Percentiles rank a stretch among this genome's conserved stretches.
These are phyloP conservation scores for Tupaia chinensis DNA, from an alignment of 2,113 vertebrate species.

Conservation along the genomic window DNA sequence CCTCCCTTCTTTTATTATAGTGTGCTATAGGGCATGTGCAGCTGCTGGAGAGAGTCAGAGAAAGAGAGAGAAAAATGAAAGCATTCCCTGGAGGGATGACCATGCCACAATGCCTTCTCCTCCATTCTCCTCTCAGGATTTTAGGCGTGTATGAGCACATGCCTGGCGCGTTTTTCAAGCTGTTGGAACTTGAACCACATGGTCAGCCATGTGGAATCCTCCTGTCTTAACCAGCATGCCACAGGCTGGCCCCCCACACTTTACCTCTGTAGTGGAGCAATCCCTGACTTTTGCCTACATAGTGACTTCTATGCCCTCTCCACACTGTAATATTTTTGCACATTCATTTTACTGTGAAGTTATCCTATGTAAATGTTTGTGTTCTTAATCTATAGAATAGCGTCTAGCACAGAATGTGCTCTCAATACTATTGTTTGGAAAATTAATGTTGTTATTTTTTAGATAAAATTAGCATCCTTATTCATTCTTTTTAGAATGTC, in stretches of 20 bases:
- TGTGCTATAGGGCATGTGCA: too few relatives aligned
- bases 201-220: too few relatives aligned
- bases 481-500: background rate
- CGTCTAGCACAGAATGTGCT: background rate
- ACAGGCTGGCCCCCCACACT: background rate
- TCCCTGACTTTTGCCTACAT: background rate
- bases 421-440: background rate
- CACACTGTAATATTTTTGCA: background rate
- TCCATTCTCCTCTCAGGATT: too few relatives aligned
- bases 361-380: background rate
- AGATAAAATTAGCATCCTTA: background rate
- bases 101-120: too few relatives aligned
- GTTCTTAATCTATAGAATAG: background rate
- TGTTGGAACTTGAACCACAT: too few relatives aligned
- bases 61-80: too few relatives aligned
- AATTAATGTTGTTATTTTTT: background rate
- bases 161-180: too few relatives aligned
- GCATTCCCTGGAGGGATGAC: too few relatives aligned
- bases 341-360: background rate
- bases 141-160: too few relatives aligned
- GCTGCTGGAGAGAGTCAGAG: too few relatives aligned
- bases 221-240: too few relatives aligned
- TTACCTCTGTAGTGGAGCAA: background rate
- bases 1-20: too few relatives aligned
- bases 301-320: background rate